These are phyloP conservation scores for Masnerella sp. DNA, from an alignment of 2,888 invertebrate genomes.

Conservation along the genomic window DNA sequence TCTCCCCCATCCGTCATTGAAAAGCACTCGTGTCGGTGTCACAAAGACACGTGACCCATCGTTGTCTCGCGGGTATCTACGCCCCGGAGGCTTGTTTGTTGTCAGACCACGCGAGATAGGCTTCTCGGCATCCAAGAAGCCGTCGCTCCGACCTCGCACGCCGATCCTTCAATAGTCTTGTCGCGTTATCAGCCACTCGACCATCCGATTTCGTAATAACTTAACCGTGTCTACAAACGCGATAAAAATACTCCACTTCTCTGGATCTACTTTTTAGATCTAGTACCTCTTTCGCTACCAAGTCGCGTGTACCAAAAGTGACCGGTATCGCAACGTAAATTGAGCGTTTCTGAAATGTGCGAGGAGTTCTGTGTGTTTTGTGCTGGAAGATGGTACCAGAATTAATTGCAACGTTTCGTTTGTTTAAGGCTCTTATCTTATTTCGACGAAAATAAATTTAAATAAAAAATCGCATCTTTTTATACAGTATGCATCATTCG, in stretches of 20 bases:
- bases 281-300: constrained; percentile 8
- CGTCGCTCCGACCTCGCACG: constrained; percentile 15
- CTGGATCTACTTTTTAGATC: constrained; percentile 7
- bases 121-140: constrained; percentile 45
- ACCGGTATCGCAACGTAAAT: too few species aligned
- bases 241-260: constrained; percentile 22
- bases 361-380: too few species aligned
- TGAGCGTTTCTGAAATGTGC: too few species aligned
- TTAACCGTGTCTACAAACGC: constrained; percentile 16
- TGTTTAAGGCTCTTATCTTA: too few species aligned
- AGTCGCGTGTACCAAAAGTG: constrained; percentile 10
- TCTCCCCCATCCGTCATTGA: constrained; percentile 25
- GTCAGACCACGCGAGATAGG: constrained; percentile 40
- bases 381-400: too few species aligned
- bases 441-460: too few species aligned
- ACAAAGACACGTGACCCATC: constrained; percentile 4
- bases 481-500: too few species aligned
- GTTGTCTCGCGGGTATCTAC: constrained; percentile 22
- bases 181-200: constrained; percentile 47
- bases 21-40: constrained; percentile 15
- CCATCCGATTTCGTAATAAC: constrained; percentile 29
- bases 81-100: constrained; percentile 30
- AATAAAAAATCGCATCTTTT: too few species aligned
- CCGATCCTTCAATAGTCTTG: constrained; percentile 37
- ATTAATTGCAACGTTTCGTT: too few species aligned